Evolutionary conservation across 2,797 vertebrate species (phyloP).

Genomic region (Rhinichthys osculus): DNA sequence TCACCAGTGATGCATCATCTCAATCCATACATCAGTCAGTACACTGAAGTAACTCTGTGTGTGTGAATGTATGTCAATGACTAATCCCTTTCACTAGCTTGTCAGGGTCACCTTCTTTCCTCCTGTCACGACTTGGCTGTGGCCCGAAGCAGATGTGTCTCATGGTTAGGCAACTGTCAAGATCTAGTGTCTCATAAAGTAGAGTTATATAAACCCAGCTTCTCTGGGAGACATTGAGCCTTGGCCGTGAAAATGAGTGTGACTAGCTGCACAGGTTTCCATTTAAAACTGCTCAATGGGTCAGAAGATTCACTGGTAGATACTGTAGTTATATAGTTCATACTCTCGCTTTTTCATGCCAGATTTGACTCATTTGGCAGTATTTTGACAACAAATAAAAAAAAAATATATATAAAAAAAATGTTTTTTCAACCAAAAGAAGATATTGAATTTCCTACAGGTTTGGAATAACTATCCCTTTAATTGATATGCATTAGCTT

Average conservation of each 20-base stretch:
- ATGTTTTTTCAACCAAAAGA: background rate
- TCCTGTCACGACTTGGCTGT: conserved; percentile 54
- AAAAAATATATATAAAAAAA: too few relatives aligned
- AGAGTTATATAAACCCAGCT: conserved; percentile 63
- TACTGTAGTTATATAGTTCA: background rate
- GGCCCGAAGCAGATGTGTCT: conserved; percentile 50
- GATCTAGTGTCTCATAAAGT: conserved; percentile 58
- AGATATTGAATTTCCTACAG: background rate
- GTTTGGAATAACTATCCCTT: background rate
- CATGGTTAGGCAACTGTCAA: conserved; percentile 55
- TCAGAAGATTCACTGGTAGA: background rate
- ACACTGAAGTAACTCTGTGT: background rate
- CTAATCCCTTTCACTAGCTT: conserved; percentile 17
- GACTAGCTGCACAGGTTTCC: conserved; percentile 24
- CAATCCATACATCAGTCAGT: conserved; percentile 24
- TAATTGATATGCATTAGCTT: background rate
- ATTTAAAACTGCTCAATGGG: background rate
- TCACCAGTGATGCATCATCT: conserved; percentile 11
- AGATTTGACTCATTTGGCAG: background rate
- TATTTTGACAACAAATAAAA: background rate
- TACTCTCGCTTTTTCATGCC: background rate
- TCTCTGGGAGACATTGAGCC: conserved; percentile 48
- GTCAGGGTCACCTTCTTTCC: conserved; percentile 64
- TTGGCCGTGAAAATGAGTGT: conserved; percentile 39
- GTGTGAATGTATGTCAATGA: conserved; percentile 35